These are phyloP conservation scores for Diadophis punctatus DNA, from an alignment of 2,113 vertebrate genomes.

Conservation along the genomic window DNA sequence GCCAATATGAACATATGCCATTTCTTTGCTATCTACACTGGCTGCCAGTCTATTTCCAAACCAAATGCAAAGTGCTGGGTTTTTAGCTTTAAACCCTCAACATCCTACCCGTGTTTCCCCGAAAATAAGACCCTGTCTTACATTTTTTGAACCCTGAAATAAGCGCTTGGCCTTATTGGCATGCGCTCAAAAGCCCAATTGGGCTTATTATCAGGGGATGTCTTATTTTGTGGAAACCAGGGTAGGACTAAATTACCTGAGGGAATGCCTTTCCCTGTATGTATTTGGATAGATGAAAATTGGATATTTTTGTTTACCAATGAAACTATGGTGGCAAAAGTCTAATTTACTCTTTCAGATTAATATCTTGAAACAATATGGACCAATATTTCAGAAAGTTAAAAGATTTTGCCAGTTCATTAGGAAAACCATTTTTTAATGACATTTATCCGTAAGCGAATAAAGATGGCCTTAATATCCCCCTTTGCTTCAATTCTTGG, in stretches of 20 bases:
- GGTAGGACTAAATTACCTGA: too few species aligned
- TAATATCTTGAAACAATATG: conserved; percentile 36
- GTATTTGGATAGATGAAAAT: too few species aligned
- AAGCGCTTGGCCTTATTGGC: too few species aligned
- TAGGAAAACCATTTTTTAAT: conserved; percentile 57
- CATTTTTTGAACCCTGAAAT: too few species aligned
- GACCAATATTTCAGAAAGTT: conserved; percentile 47
- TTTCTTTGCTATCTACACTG: not conserved
- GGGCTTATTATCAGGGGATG: too few species aligned
- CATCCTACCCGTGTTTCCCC: too few species aligned
- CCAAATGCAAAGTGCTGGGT: not conserved
- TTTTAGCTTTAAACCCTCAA: not conserved
- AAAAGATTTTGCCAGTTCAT: conserved; percentile 54
- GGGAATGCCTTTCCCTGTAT: too few species aligned
- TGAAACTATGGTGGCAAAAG: conserved; percentile 5
- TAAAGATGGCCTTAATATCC: conserved; percentile 56
- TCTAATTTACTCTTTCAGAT: not conserved
- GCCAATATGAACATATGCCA: not conserved
- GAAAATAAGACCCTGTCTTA: too few species aligned
- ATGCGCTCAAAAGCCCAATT: too few species aligned
- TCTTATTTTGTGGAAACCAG: too few species aligned
- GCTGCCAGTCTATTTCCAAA: not conserved
- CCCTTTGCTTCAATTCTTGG: conserved; percentile 35
- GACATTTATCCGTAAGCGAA: conserved; percentile 34
- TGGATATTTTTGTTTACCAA: conserved; percentile 12